These are phyloP conservation scores for Sebastes glaucus DNA, from an alignment of 2,797 vertebrate genomes.

Conservation along the genomic window DNA sequence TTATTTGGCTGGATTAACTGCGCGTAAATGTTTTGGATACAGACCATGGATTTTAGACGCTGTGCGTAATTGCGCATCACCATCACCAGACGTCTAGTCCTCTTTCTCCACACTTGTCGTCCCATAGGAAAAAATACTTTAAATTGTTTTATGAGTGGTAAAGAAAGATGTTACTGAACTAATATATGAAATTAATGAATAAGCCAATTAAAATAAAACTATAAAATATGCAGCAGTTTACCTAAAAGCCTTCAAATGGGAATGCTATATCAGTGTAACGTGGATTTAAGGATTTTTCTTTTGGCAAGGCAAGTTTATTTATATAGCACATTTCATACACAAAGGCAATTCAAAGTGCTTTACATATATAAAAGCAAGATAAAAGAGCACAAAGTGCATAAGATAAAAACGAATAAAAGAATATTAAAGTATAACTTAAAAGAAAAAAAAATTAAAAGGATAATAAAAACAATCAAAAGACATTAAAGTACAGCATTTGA, in stretches of 20 bases:
- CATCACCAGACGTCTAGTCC: not conserved
- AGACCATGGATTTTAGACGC: not conserved
- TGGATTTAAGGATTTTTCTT: not conserved
- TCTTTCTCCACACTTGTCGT: constrained; percentile 4
- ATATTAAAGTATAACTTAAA: too few species aligned
- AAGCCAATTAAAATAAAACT: not conserved
- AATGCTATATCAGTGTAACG: not conserved
- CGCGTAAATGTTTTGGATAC: not conserved
- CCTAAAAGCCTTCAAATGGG: too few species aligned
- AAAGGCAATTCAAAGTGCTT: too few species aligned
- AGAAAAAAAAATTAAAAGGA: too few species aligned
- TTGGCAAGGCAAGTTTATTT: too few species aligned
- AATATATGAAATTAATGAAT: not conserved
- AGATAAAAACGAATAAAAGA: too few species aligned
- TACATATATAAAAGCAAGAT: too few species aligned
- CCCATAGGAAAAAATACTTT: not conserved
- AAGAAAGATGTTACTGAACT: too few species aligned
- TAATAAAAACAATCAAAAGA: too few species aligned
- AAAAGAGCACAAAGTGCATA: too few species aligned
- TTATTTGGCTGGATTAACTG: not conserved
- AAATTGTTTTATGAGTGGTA: not conserved
- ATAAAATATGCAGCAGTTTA: not conserved
- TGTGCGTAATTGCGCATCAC: constrained; percentile 59
- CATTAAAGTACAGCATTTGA: too few species aligned
- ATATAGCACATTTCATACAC: too few species aligned